phyloP scores from a whole-genome alignment of 2,113 vertebrate genomes.

The Varanus salvator region DNA sequence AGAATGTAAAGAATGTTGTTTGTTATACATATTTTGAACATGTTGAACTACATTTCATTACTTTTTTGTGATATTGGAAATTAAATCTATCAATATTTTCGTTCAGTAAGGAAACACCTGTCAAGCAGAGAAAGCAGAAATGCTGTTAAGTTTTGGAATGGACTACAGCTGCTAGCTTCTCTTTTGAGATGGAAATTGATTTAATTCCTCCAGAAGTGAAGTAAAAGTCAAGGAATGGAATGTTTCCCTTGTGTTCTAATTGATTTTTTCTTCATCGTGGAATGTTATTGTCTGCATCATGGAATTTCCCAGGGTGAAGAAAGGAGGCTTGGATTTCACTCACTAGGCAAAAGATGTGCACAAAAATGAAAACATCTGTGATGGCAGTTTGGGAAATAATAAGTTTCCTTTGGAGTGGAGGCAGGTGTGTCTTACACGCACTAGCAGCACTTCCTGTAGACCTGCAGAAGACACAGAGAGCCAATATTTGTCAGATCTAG shows the following conservation, averaged over 20 bases:
- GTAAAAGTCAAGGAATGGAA: conserved; percentile 4
- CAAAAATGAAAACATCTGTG: not conserved
- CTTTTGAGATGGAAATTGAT: conserved; percentile 23
- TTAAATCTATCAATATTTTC: not conserved
- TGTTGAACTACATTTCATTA: not conserved
- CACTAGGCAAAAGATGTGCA: not conserved
- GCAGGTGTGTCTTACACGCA: not conserved
- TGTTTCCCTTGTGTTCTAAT: conserved; percentile 13
- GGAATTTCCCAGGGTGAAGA: conserved; percentile 11
- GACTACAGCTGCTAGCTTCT: not conserved
- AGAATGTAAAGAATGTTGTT: not conserved
- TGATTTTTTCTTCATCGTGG: conserved; percentile 19
- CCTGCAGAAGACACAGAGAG: not conserved
- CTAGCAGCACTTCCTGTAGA: not conserved
- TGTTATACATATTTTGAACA: not conserved
- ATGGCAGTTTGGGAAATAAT: not conserved
- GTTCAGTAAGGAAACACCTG: not conserved
- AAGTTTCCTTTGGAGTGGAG: not conserved
- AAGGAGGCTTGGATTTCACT: not conserved
- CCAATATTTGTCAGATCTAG: too few relatives aligned
- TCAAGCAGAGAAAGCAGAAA: not conserved
- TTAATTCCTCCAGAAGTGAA: conserved; percentile 4
- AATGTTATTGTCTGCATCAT: not conserved
- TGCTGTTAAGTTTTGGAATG: not conserved
- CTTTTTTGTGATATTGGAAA: not conserved